Conservation (phyloP, 2,797 vertebrate genomes). For the Chrosomus eos region DNA sequence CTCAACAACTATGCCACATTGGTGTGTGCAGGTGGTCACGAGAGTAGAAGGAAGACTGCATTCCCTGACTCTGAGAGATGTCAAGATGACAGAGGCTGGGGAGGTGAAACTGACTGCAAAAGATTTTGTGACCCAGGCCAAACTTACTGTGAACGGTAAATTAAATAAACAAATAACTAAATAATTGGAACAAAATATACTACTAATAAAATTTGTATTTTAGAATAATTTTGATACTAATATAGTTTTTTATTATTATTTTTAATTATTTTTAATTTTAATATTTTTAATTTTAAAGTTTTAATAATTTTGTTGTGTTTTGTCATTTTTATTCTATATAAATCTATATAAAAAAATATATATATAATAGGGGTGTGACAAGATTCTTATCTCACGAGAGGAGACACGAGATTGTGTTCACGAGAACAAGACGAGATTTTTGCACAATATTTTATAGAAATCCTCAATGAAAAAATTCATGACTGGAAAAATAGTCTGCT, state of each 20-base stretch:
- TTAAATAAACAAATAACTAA: neutral
- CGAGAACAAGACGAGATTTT: too few relatives aligned
- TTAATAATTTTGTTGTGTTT: neutral
- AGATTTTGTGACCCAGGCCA: conserved; percentile 91
- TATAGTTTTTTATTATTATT: neutral
- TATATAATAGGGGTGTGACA: too few relatives aligned
- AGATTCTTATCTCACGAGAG: too few relatives aligned
- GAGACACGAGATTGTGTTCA: too few relatives aligned
- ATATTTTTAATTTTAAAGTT: neutral
- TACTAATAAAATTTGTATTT: neutral
- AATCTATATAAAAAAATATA: too few relatives aligned
- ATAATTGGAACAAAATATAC: neutral
- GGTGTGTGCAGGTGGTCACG: conserved; percentile 83
- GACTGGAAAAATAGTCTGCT: too few relatives aligned
- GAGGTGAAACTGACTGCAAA: conserved; percentile 90
- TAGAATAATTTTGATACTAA: neutral
- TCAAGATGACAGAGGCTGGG: conserved; percentile 89
- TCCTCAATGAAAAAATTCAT: too few relatives aligned
- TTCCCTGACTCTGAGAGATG: conserved; percentile 87
- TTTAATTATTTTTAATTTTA: neutral
- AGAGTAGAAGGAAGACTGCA: conserved; percentile 88
- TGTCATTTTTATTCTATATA: neutral
- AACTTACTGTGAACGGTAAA: conserved; percentile 89
- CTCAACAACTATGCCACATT: neutral
- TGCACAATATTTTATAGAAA: too few relatives aligned